Base-by-base conservation (phyloP, 2,797 vertebrate genomes). In the Ctenopoma kingsleyae region DNA sequence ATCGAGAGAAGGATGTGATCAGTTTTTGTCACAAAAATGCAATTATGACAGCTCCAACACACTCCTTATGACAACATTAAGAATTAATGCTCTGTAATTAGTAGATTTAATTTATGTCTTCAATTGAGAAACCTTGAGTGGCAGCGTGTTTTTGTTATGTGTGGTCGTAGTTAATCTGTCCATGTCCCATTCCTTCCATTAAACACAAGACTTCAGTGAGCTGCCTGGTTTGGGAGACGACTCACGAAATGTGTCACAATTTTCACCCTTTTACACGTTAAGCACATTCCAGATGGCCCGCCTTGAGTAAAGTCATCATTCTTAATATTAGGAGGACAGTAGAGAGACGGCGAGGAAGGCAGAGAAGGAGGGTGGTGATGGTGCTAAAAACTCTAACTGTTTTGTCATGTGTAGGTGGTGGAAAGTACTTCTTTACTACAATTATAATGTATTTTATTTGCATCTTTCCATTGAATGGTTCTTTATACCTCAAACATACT, bases 291-390 rank as follows among this genome's bases (percentile, higher is more conserved):
- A 78, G 57, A 73, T 51, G 78, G 81, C 70, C 78, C 76, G 78
- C 83, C 59, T 51, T 22, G 74, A 47, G 50, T 69, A 76, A 80
- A 67, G 87, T 86, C 89, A 73, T 87, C 78, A 48, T 63, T 84
- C 68, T 68, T 70, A 60, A 87, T 85, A 72, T 82, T 32, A 64
- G 68, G 6, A 67, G 59, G 60, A 53, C 62, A 48, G 25, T 8
- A 60, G 74, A 53, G 59, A 41, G 3, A 4, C 2, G 12, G 38
- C 2, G 32, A 15, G 12, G 38, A 3, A 16, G 13, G 38, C 36
- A 38, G 36, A 11, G 36, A 12, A 16, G 16, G 41, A 43, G 41
- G 7, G 41, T 7, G 6, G 41, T 17, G 41, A 17, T 17, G 41
- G 16, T n/a, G 40, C 11, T 41, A 16, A 82, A 82, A 70, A 81